Conservation (phyloP, 2,113 vertebrate genomes). For the Osmerus eperlanus region DNA sequence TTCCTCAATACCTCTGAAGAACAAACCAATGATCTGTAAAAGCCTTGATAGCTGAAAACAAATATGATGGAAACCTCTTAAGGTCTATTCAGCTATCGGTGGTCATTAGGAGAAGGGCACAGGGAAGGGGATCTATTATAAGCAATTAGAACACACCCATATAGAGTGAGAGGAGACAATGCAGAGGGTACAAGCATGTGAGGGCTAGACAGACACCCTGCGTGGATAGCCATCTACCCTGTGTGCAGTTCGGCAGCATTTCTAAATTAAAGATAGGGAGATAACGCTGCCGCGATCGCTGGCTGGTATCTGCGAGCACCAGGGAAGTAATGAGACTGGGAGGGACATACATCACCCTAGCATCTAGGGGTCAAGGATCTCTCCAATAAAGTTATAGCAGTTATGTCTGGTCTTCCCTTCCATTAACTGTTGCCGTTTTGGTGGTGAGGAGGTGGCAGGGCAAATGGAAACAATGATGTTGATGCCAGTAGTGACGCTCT, state of each 20-base stretch:
- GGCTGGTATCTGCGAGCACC: slow-evolving; percentile 46
- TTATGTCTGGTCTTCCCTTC: not conserved
- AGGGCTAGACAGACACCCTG: slow-evolving; percentile 55
- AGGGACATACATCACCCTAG: slow-evolving; percentile 57
- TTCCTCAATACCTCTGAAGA: too few species aligned
- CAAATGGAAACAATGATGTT: too few species aligned
- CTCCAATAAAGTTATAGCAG: slow-evolving; percentile 56
- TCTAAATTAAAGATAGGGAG: slow-evolving; percentile 76
- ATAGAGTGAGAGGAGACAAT: slow-evolving; percentile 39
- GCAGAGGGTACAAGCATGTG: slow-evolving; percentile 55
- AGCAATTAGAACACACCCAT: slow-evolving; percentile 1
- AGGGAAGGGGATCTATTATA: slow-evolving; percentile 45
- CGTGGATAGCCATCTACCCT: slow-evolving; percentile 65
- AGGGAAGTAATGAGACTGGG: slow-evolving; percentile 49
- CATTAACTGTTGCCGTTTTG: slow-evolving; percentile 31
- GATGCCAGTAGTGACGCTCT: too few species aligned
- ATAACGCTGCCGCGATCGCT: slow-evolving; percentile 54
- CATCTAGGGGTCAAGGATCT: slow-evolving; percentile 61
- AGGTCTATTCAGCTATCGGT: slow-evolving; percentile 28
- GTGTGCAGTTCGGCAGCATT: slow-evolving; percentile 59
- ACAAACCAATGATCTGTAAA: slow-evolving; percentile 10
- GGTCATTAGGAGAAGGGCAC: slow-evolving; percentile 41
- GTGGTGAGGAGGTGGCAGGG: slow-evolving; percentile 16
- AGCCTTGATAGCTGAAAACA: slow-evolving; percentile 28
- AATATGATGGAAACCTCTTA: slow-evolving; percentile 41